phyloP scores from a whole-genome alignment of 1,140 invertebrate species.

The Prorops nasuta region DNA sequence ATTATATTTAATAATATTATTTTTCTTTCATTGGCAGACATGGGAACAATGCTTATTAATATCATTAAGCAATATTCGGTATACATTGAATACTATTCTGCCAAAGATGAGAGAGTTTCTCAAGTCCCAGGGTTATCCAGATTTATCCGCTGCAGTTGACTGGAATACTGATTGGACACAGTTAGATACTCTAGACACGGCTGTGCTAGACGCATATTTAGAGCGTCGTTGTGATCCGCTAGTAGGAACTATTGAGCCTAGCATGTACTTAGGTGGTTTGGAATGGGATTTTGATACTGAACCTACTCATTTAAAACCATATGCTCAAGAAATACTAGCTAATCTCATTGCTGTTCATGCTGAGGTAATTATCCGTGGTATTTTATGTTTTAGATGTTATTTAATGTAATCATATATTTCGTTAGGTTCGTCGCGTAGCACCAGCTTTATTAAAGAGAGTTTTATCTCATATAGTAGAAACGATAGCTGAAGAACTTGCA shows the following conservation, averaged over 20 bases:
- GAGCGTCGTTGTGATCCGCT: conserved; percentile 91
- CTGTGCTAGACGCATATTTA: conserved; percentile 78
- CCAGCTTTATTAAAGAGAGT: conserved; percentile 74
- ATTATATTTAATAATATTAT: no score
- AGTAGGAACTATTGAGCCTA: conserved; percentile 90
- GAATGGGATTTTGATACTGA: conserved; percentile 78
- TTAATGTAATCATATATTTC: conserved; percentile 7
- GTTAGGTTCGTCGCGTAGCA: conserved; percentile 76
- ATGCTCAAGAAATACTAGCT: conserved; percentile 89
- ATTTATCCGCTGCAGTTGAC: conserved; percentile 42
- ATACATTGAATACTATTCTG: conserved; percentile 74
- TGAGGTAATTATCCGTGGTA: conserved; percentile 64
- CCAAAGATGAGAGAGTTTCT: conserved; percentile 63
- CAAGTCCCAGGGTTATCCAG: conserved; percentile 46
- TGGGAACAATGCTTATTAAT: conserved; percentile 82
- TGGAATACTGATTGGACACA: conserved; percentile 52
- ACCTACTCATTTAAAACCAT: conserved; percentile 78
- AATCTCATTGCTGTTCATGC: conserved; percentile 91
- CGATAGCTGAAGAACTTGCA: conserved; percentile 86
- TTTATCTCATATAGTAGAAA: conserved; percentile 83
- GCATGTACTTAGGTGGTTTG: conserved; percentile 89
- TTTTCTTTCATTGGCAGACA: no score
- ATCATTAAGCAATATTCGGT: conserved; percentile 86
- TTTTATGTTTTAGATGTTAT: background rate
- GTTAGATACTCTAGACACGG: conserved; percentile 67